These are phyloP conservation scores for Stegodyphus mimosarum DNA, from an alignment of 1,140 invertebrate species.

Conservation along the genomic window DNA sequence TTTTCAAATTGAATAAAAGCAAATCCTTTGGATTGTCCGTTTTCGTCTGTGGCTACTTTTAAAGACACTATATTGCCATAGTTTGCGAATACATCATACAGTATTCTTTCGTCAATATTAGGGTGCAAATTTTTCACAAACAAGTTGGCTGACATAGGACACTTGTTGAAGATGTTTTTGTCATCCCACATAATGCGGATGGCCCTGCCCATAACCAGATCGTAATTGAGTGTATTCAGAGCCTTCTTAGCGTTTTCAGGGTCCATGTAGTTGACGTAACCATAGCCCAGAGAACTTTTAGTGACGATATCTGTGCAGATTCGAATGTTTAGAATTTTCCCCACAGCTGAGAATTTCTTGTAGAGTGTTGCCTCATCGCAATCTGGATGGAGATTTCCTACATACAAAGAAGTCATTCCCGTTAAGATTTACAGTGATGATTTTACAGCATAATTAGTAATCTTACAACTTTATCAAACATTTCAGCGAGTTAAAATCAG, in stretches of 20 bases:
- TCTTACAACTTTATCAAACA: no score
- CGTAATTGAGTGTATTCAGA: constrained; percentile 99
- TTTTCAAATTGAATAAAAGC: constrained; percentile 99
- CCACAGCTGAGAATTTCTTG: constrained; percentile 97
- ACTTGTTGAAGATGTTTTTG: constrained; percentile 95
- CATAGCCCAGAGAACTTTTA: constrained; percentile 95
- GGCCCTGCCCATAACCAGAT: constrained; percentile 93
- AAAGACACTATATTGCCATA: constrained; percentile 96
- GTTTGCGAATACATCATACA: constrained; percentile 99
- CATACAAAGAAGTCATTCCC: constrained; percentile 93
- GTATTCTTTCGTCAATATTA: constrained; percentile 98
- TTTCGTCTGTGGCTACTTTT: constrained; percentile 96
- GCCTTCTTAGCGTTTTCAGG: constrained; percentile 97
- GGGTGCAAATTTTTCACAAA: constrained; percentile 99
- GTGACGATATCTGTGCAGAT: constrained; percentile 97
- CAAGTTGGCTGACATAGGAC: constrained; percentile 87
- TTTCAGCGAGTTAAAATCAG: no score
- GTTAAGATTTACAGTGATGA: no score
- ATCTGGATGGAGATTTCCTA: constrained; percentile 96
- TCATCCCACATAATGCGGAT: constrained; percentile 99
- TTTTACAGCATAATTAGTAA: no score
- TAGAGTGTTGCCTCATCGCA: constrained; percentile 99
- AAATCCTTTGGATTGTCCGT: constrained; percentile 91
- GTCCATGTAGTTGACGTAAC: constrained; percentile 99
- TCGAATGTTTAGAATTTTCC: constrained; percentile 95